Conservation (phyloP, 2,113 vertebrate genomes). For the Bucco capensis region DNA sequence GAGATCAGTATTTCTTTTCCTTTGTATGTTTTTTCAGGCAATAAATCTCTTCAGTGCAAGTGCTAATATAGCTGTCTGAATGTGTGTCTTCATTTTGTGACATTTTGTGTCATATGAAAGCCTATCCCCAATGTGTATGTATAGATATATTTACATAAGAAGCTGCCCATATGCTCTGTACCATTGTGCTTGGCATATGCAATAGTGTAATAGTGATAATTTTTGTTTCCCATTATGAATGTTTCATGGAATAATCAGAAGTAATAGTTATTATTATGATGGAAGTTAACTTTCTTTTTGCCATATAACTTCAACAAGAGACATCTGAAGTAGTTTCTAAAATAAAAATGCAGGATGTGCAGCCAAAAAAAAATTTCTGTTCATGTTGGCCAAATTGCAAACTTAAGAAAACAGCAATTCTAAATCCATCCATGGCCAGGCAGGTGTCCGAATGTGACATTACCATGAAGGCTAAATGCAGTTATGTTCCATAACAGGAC, state of each 20-base stretch:
- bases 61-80: background rate
- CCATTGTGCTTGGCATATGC: background rate
- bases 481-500: rapidly evolving
- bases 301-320: rapidly evolving
- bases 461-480: rapidly evolving
- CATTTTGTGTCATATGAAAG: background rate
- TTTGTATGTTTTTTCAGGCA: background rate
- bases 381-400: background rate
- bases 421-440: background rate
- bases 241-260: background rate
- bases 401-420: background rate
- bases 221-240: background rate
- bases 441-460: too few relatives aligned
- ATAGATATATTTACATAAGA: background rate
- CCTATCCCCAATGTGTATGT: background rate
- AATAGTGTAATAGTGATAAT: background rate
- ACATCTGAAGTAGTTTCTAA: background rate
- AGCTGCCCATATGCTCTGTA: background rate
- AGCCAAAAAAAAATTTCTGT: background rate
- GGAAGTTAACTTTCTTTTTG: background rate
- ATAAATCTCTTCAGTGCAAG: background rate
- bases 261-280: background rate
- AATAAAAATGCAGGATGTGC: background rate
- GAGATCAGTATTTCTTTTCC: background rate
- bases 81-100: background rate